Conservation (phyloP, 1,140 invertebrate genomes). For the Melanaphis sacchari region DNA sequence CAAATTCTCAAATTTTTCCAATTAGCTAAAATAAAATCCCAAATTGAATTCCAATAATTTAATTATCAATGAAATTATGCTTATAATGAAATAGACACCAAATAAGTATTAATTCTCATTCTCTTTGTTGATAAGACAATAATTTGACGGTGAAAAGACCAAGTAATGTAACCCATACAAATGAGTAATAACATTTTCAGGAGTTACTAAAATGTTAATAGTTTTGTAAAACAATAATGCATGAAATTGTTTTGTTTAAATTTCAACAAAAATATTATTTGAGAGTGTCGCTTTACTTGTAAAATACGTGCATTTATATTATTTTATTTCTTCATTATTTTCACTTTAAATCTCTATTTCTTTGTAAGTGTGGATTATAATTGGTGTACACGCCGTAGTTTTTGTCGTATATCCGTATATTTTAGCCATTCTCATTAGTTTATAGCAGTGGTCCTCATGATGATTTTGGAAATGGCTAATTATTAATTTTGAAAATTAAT, state of each 20-base stretch:
- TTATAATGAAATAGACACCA: background rate
- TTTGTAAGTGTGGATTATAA: no score
- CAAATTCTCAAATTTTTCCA: background rate
- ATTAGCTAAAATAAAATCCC: background rate
- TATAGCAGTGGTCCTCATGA: background rate
- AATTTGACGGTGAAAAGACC: background rate
- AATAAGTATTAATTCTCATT: background rate
- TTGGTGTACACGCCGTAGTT: no score
- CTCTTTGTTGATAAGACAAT: background rate
- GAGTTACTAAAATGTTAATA: background rate
- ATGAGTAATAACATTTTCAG: no score
- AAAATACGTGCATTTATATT: background rate
- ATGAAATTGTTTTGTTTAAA: no score
- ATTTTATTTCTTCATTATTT: no score
- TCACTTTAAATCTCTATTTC: no score
- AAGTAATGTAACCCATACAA: background rate
- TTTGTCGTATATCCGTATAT: background rate
- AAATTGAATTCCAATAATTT: background rate
- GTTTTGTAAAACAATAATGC: no score
- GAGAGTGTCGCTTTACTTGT: background rate
- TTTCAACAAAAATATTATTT: no score
- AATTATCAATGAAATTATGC: background rate
- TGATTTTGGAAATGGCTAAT: no score
- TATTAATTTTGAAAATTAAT: no score
- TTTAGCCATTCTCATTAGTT: background rate